A percentile compares a stretch with the other conserved stretches of the same genome.
These are phyloP conservation scores for Prorops nasuta DNA, from an alignment of 1,140 invertebrate genomes.

Conservation along the genomic window DNA sequence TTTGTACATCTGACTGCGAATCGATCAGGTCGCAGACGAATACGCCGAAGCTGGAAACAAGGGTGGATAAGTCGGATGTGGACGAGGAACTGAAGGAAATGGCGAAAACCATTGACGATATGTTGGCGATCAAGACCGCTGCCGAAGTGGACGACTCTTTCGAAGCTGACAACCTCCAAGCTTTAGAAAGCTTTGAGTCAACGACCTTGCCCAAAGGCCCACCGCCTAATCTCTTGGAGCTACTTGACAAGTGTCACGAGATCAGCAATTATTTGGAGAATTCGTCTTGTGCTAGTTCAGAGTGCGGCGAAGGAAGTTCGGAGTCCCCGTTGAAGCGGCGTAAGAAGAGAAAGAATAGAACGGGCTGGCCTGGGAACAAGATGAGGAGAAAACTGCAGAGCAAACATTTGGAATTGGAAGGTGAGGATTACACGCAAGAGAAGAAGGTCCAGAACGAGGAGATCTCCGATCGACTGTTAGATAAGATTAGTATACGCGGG, in stretches of 20 bases:
- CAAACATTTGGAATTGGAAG: conserved; percentile 9
- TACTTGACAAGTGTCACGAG: conserved; percentile 48
- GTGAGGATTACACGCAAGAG: conserved; percentile 14
- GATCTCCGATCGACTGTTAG: too few relatives aligned
- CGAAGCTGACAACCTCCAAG: conserved; percentile 29
- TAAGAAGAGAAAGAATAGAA: conserved; percentile 59
- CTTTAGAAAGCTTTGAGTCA: conserved; percentile 18
- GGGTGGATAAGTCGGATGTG: conserved; percentile 25
- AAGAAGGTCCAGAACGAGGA: too few relatives aligned
- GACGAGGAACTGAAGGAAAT: conserved; percentile 45
- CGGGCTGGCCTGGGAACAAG: conserved; percentile 65
- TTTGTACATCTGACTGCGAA: conserved; percentile 32
- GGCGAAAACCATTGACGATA: conserved; percentile 44
- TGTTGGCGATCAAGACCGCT: conserved; percentile 30
- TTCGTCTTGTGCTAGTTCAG: conserved; percentile 49
- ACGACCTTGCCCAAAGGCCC: conserved; percentile 35
- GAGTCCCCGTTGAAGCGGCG: conserved; percentile 45
- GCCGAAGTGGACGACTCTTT: conserved; percentile 34
- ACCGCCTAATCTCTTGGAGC: conserved; percentile 44
- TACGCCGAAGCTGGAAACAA: conserved; percentile 12
- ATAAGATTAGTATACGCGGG: neutral
- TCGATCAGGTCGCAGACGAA: conserved; percentile 8
- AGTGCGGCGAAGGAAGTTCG: conserved; percentile 42
- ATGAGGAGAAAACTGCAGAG: conserved; percentile 43
- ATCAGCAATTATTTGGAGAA: conserved; percentile 39